phyloP scores from a whole-genome alignment of 2,113 vertebrate genomes.

The Aegotheles bennettii region DNA sequence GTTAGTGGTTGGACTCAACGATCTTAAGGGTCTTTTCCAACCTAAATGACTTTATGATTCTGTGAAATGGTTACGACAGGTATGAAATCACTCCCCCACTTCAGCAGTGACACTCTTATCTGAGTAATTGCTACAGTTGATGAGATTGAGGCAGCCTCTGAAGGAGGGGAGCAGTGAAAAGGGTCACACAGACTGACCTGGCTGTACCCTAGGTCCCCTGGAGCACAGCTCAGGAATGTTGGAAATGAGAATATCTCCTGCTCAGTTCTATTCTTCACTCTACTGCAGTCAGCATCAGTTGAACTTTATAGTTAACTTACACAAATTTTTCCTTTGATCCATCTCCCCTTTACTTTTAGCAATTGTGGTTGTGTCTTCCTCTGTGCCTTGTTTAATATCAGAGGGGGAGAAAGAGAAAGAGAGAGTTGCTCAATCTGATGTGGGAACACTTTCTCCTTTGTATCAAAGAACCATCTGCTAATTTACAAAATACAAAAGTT shows the following conservation, averaged over 20 bases:
- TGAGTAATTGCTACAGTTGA: not conserved
- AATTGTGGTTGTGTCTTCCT: not conserved
- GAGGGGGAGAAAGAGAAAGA: not conserved
- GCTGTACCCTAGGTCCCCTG: not conserved
- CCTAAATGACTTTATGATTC: too few relatives aligned
- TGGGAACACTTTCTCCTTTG: constrained; percentile 27
- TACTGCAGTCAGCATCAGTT: not conserved
- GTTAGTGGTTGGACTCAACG: rapidly evolving
- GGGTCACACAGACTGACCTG: not conserved
- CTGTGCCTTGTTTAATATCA: constrained; percentile 3
- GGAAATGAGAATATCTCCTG: not conserved
- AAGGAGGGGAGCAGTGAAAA: not conserved
- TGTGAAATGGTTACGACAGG: not conserved
- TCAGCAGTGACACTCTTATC: not conserved
- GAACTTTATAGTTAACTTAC: not conserved
- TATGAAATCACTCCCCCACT: not conserved
- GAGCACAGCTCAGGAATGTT: not conserved
- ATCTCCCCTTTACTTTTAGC: not conserved
- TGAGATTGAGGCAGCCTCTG: not conserved
- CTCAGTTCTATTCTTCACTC: not conserved
- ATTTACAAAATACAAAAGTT: constrained; percentile 68
- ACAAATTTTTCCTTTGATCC: not conserved
- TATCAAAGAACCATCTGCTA: constrained; percentile 70
- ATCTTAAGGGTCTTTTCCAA: not conserved
- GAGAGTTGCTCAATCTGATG: not conserved